Conservation (phyloP, 2,797 vertebrate species). For the Hydrophis major region DNA sequence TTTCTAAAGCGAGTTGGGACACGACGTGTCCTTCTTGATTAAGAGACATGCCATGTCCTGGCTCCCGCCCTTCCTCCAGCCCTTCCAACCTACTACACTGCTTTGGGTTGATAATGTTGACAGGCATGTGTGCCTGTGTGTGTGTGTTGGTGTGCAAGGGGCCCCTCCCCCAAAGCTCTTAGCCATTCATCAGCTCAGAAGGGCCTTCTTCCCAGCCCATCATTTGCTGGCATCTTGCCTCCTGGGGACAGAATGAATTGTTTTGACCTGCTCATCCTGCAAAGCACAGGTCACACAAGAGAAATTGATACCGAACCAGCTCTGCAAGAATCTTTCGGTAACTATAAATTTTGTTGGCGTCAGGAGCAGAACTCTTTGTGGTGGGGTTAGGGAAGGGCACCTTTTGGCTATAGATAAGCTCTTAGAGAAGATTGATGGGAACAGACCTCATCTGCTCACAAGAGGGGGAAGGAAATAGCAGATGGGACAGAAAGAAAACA, state of each 20-base stretch:
- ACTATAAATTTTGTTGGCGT: not conserved
- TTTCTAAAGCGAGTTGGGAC: not conserved
- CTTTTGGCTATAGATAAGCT: slow-evolving; percentile 8
- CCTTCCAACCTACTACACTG: not conserved
- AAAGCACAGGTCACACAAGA: slow-evolving; percentile 13
- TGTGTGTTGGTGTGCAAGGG: not conserved
- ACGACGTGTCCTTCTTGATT: not conserved
- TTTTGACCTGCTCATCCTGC: slow-evolving; percentile 13
- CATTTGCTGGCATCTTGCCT: slow-evolving; percentile 28
- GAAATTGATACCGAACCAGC: slow-evolving; percentile 24
- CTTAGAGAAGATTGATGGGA: not conserved
- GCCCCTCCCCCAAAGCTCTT: slow-evolving; percentile 28
- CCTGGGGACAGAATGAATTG: slow-evolving; percentile 19
- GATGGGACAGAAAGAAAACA: not conserved
- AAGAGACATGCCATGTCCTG: not conserved
- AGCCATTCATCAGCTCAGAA: not conserved
- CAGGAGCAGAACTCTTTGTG: not conserved
- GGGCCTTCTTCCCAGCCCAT: slow-evolving; percentile 5
- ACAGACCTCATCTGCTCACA: not conserved
- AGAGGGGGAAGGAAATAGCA: not conserved
- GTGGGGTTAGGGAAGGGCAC: not conserved
- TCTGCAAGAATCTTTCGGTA: slow-evolving; percentile 21
- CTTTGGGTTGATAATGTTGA: not conserved
- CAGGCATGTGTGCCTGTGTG: not conserved
- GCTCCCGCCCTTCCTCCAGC: not conserved